Evolutionary conservation across 2,888 invertebrate species (phyloP), one percentile per base, ranked within the genome.

Genomic region (Pimpla rufipes): DNA sequence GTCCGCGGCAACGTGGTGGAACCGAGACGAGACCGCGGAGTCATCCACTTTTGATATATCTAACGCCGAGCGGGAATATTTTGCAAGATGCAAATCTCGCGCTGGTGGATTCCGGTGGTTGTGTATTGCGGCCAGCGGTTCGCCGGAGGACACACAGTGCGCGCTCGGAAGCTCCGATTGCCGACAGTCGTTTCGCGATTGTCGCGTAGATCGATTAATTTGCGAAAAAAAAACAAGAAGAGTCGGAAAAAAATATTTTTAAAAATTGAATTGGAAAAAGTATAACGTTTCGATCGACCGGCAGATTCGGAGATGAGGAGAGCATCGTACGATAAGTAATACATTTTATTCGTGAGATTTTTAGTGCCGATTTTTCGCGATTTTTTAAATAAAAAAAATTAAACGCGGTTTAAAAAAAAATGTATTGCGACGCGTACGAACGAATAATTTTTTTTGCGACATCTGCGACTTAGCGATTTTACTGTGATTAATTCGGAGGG

Each of bases 291-390:
- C 29, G 52, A 45, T 55, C 42, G 55, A 23, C 13, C 64, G 75
- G 75, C 55, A 62, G 62, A 45, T 79, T 84, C 76, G 79, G 81
- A 84, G 66, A 90, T 90, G 90, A 90, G 90, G 89, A 90, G 89
- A 84, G 86, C 90, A 88, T 85, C 90, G 81, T 89, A 89, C 78
- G 90, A 90, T 90, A 90, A 90, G 90, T 90, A 90, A 90, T 74
- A 62, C 29, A 78, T 21, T 42, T 73, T 21, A 68, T 71, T 55
- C 52, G 52, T 55, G 21, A 55, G 23, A 10, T 55, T 55, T 21
- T 11, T n/a, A 5, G 52, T 11, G 52, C 1, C 23, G 23, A 23
- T 21, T 21, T 21, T 55, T n/a, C n/a, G n/a, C n/a, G n/a, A n/a
- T n/a, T n/a, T n/a, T n/a, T n/a, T n/a, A n/a, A n/a, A n/a, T n/a